Percentiles rank a stretch among this genome's conserved stretches.
phyloP scores from a whole-genome alignment of 2,888 invertebrate species.

The Parnassius orleans region DNA sequence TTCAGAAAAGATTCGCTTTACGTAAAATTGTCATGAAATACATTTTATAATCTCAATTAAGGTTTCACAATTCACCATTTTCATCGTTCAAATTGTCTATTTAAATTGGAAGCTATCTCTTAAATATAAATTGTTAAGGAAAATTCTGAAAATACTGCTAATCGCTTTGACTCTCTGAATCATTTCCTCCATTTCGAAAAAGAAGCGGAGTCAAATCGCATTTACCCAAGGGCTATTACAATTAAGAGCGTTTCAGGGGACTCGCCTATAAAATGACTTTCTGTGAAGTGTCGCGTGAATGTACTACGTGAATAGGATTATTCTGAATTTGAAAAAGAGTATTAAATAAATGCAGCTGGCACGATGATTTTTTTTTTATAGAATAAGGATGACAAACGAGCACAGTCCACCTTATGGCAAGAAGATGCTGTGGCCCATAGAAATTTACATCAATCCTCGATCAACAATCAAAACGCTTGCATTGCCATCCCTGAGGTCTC shows the following conservation, averaged over 20 bases:
- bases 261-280: constrained; percentile 12
- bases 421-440: no score
- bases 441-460: no score
- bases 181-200: constrained; percentile 11
- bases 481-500: no score
- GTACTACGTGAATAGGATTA: constrained; percentile 20
- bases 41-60: no score
- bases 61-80: background rate
- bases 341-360: no score
- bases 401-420: no score
- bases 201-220: constrained; percentile 7
- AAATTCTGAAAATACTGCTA: constrained; percentile 17
- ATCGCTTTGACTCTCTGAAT: constrained; percentile 5
- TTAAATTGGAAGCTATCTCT: constrained; percentile 17
- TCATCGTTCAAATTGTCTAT: constrained; percentile 11
- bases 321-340: constrained; percentile 13
- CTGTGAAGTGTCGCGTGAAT: constrained; percentile 5
- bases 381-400: no score
- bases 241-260: constrained; percentile 9
- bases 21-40: no score
- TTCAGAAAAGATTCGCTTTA: no score
- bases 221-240: constrained; percentile 9
- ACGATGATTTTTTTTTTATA: no score
- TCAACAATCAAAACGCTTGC: no score
- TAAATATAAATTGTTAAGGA: constrained; percentile 21